A percentile compares a stretch with the other conserved stretches of the same genome.
These are phyloP conservation scores for Drosophila antonietae DNA, from an alignment of 2,888 invertebrate genomes.

Conservation along the genomic window DNA sequence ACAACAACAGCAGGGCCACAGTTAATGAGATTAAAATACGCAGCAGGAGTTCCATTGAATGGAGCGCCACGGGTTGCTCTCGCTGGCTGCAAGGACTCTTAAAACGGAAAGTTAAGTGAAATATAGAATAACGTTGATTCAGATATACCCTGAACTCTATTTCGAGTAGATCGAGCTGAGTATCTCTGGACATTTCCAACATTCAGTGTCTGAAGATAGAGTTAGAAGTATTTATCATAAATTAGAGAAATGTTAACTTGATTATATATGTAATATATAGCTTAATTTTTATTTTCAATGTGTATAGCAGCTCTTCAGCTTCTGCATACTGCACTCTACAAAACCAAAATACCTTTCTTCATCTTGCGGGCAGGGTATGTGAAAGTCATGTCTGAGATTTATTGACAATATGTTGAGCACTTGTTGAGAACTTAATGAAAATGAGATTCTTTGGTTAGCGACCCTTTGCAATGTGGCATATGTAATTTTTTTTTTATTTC, in stretches of 20 bases:
- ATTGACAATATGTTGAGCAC: neutral
- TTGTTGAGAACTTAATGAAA: conserved; percentile 4
- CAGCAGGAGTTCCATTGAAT: conserved; percentile 67
- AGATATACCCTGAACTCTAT: neutral
- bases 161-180: too few relatives aligned
- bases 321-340: neutral
- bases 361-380: neutral
- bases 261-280: too few relatives aligned
- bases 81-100: conserved; percentile 36
- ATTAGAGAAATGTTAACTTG: too few relatives aligned
- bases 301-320: neutral
- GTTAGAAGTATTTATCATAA: too few relatives aligned
- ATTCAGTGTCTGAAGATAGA: too few relatives aligned
- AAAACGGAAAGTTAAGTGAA: neutral
- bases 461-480: neutral
- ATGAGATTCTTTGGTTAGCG: neutral
- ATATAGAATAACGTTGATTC: neutral
- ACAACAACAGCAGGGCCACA: conserved; percentile 46
- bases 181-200: neutral
- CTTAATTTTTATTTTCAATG: neutral
- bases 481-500: neutral
- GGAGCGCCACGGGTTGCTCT: conserved; percentile 56
- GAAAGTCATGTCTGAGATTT: neutral
- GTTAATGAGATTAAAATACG: conserved; percentile 81
- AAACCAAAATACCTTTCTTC: neutral